These are phyloP conservation scores for Gadopsis bispinosus DNA, from an alignment of 2,797 vertebrate species.

Conservation along the genomic window DNA sequence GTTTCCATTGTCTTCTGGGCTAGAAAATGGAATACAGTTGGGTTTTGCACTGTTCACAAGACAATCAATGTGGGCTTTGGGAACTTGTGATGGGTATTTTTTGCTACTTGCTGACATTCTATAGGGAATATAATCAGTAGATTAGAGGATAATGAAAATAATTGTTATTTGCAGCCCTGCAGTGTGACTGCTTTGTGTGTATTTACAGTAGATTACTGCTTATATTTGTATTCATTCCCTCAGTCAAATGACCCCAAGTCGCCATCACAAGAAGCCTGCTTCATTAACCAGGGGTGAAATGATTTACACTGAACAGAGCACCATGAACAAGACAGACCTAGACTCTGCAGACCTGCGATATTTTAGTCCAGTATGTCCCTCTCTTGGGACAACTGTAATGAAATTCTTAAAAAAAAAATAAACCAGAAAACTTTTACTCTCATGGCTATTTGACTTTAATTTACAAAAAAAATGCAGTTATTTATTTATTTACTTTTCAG, in stretches of 20 bases:
- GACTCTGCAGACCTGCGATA: conserved; percentile 16
- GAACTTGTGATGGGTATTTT: neutral
- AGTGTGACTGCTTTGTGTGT: neutral
- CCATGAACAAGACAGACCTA: conserved; percentile 6
- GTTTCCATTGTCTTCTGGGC: neutral
- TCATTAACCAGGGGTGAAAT: conserved; percentile 50
- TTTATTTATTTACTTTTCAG: conserved; percentile 4
- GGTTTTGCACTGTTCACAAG: neutral
- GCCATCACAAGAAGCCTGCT: conserved; percentile 12
- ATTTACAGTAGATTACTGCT: conserved; percentile 8
- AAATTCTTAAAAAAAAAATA: conserved; percentile 29
- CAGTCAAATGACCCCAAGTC: conserved; percentile 16
- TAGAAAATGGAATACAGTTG: conserved; percentile 2
- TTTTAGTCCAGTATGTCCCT: conserved; percentile 28
- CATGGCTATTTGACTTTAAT: conserved; percentile 45
- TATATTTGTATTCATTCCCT: conserved; percentile 26
- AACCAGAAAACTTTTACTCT: conserved; percentile 32
- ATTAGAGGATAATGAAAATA: conserved; percentile 7
- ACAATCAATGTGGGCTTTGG: neutral
- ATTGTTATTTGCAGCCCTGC: neutral
- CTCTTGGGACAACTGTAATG: conserved; percentile 16
- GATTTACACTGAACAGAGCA: conserved; percentile 38
- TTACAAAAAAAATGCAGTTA: conserved; percentile 9
- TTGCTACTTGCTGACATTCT: neutral
- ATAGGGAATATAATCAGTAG: neutral